phyloP scores from a whole-genome alignment of 2,113 vertebrate species.

The Heterotis niloticus region DNA sequence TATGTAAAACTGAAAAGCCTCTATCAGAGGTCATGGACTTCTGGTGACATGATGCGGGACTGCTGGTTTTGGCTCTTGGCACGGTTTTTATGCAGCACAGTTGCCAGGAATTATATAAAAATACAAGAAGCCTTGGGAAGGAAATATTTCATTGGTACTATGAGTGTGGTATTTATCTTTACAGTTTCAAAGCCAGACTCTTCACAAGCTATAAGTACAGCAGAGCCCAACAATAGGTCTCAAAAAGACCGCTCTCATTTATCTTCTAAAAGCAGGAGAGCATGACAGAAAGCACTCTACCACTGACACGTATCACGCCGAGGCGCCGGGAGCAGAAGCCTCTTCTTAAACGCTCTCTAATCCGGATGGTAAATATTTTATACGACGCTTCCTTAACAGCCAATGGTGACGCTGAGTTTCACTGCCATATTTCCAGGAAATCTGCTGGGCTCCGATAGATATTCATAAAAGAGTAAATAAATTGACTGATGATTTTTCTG shows the following conservation, averaged over 20 bases:
- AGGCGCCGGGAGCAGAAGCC: background rate
- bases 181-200: background rate
- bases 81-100: too few species aligned
- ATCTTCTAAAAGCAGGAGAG: conserved; percentile 15
- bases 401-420: background rate
- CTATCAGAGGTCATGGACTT: too few species aligned
- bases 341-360: conserved; percentile 4
- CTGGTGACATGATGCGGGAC: too few species aligned
- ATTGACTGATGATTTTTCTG: too few species aligned
- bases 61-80: too few species aligned
- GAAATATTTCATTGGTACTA: background rate
- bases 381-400: background rate
- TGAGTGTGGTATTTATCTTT: background rate
- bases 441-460: background rate
- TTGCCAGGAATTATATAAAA: too few species aligned
- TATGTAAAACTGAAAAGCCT: too few species aligned
- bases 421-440: background rate
- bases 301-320: background rate
- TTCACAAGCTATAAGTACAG: background rate
- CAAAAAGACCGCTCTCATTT: conserved; percentile 12
- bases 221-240: background rate
- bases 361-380: background rate
- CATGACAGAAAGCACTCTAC: background rate
- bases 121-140: background rate
- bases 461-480: background rate